Evolutionary conservation across 2,888 invertebrate species (phyloP).

Genomic region (Tachina fera): DNA sequence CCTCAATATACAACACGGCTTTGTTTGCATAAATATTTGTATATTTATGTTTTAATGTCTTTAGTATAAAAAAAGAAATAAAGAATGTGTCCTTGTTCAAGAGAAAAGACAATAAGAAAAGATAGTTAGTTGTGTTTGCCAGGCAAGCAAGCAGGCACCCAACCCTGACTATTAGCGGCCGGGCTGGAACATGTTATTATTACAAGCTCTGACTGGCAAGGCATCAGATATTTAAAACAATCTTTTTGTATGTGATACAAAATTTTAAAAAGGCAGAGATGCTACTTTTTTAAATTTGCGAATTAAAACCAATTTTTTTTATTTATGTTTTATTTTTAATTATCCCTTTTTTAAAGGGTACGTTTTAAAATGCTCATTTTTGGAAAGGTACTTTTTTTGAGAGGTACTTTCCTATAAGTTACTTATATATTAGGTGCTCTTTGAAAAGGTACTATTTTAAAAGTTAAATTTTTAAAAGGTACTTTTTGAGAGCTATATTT

Average conservation of each 20-base stretch:
- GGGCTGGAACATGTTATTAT: slow-evolving; percentile 8
- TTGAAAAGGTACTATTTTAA: not conserved
- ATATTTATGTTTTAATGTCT: slow-evolving; percentile 20
- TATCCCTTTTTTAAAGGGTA: no score
- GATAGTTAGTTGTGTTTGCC: slow-evolving; percentile 21
- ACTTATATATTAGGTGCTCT: not conserved
- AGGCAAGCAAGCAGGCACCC: slow-evolving; percentile 11
- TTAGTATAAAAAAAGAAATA: slow-evolving; percentile 29
- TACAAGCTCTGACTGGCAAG: slow-evolving; percentile 8
- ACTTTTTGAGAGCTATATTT: no score
- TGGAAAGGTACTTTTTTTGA: not conserved
- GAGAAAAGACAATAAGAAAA: slow-evolving; percentile 25
- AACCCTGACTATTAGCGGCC: not conserved
- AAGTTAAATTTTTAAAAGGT: no score
- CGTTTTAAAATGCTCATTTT: no score
- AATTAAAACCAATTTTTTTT: no score
- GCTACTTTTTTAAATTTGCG: no score
- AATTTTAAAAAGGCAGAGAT: no score
- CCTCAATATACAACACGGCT: not conserved
- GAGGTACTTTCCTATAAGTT: no score
- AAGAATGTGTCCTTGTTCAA: slow-evolving; percentile 52
- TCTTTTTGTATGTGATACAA: no score
- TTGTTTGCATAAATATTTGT: slow-evolving; percentile 15
- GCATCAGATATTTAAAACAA: slow-evolving; percentile 2
- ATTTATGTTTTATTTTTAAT: no score